These are phyloP conservation scores for Synergus laeviventris DNA, from an alignment of 2,888 invertebrate species.

Conservation along the genomic window DNA sequence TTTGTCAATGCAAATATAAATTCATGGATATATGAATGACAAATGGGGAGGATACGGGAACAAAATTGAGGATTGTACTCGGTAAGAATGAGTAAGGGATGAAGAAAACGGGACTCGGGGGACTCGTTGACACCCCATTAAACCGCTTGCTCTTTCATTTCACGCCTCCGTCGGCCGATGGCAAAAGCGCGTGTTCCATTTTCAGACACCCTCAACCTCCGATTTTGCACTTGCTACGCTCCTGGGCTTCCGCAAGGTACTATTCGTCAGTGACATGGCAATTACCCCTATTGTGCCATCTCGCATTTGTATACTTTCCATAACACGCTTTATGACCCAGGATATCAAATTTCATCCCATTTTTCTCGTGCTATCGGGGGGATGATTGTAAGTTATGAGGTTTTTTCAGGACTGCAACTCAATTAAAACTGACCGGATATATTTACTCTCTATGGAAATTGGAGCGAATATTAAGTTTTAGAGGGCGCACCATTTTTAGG, in stretches of 20 bases:
- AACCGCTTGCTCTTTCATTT: conserved; percentile 71
- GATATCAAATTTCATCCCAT: conserved; percentile 50
- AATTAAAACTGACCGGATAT: conserved; percentile 24
- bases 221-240: conserved; percentile 25
- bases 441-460: not conserved
- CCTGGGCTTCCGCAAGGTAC: conserved; percentile 61
- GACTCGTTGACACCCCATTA: conserved; percentile 76
- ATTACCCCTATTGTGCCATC: conserved; percentile 70
- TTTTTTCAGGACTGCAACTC: conserved; percentile 15
- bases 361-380: conserved; percentile 21
- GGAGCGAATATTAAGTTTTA: not conserved
- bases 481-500: not conserved
- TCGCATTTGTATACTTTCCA: conserved; percentile 63
- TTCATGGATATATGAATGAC: conserved; percentile 53
- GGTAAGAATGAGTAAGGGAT: conserved; percentile 56
- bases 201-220: conserved; percentile 46
- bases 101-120: conserved; percentile 73
- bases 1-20: conserved; percentile 12
- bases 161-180: conserved; percentile 58
- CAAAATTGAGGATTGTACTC: conserved; percentile 46
- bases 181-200: conserved; percentile 64
- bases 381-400: conserved; percentile 21
- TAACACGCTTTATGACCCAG: conserved; percentile 42
- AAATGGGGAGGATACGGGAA: conserved; percentile 47
- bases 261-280: conserved; percentile 71